Base-by-base conservation (phyloP, 2,888 invertebrate genomes). In the Lamellibrachia columna region DNA sequence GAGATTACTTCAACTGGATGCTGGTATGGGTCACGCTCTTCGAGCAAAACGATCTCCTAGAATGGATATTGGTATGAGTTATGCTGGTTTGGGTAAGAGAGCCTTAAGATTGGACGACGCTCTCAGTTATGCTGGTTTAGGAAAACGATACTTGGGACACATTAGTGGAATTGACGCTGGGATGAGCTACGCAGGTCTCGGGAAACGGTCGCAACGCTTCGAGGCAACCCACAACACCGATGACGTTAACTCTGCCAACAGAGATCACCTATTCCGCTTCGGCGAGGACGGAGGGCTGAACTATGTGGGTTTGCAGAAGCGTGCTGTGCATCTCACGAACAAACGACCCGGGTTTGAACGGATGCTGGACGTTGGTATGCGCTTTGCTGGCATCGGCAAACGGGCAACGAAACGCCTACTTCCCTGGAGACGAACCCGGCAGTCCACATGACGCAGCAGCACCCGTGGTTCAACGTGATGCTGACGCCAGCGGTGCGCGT, bases 331-430 rank as follows among this genome's bases (percentile, higher is more conserved):
- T 75, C 22, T 75, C 75, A 75, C 75, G 75, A 75, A 75, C 22
- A 75, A 75, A 75, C 75, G 75, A n/a, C 75, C 75, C 15, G 6
- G 75, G 22, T 75, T 75, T 22, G 22, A 75, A 75, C 22, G 75
- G 75, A 22, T 75, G 75, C 75, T 75, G 6, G 75, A 75, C 75
- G 75, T n/a, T 75, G 75, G 75, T 75, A 75, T 75, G 75, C 75
- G 22, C 15, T 75, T 75, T 75, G n/a, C 75, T 6, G 75, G 75
- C 75, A 75, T 75, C n/a, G 75, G 75, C 75, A 75, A 75, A n/a
- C 75, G 75, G 22, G 75, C 75, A 75, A 75, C 75, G 75, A 75
- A 75, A 75, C 75, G 75, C n/a, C 75, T n/a, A n/a, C 75, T 75
- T 15, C 75, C 75, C n/a, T 75, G 75, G 75, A 15, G 75, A 75